These are phyloP conservation scores for Spheniscus humboldti DNA, from an alignment of 2,797 vertebrate genomes.

Conservation along the genomic window DNA sequence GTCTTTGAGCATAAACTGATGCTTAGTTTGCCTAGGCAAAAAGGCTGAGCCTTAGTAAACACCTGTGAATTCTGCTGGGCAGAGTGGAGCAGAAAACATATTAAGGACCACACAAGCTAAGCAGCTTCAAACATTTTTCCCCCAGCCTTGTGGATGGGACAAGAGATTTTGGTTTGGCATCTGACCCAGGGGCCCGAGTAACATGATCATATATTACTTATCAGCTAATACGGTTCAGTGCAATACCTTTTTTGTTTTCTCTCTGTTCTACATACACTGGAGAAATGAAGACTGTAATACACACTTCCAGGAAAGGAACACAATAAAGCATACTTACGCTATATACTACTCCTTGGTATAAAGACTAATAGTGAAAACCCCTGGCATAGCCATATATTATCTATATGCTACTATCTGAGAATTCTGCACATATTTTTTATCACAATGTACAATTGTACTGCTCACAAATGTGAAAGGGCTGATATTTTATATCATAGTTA, in stretches of 20 bases:
- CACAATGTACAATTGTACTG: neutral
- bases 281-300: neutral
- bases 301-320: neutral
- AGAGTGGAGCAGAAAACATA: neutral
- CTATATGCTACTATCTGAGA: neutral
- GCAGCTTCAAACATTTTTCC: neutral
- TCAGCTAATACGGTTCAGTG: neutral
- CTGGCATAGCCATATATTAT: neutral
- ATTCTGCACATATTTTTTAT: neutral
- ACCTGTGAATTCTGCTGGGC: neutral
- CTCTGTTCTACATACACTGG: neutral
- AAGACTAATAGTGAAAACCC: neutral
- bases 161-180: neutral
- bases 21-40: neutral
- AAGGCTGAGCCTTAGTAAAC: neutral
- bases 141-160: neutral
- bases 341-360: neutral
- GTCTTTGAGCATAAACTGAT: neutral
- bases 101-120: neutral
- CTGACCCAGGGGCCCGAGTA: neutral
- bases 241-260: neutral
- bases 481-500: neutral
- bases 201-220: neutral
- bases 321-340: neutral
- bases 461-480: neutral